phyloP scores from a whole-genome alignment of 2,888 invertebrate species.

The Noctua comes region DNA sequence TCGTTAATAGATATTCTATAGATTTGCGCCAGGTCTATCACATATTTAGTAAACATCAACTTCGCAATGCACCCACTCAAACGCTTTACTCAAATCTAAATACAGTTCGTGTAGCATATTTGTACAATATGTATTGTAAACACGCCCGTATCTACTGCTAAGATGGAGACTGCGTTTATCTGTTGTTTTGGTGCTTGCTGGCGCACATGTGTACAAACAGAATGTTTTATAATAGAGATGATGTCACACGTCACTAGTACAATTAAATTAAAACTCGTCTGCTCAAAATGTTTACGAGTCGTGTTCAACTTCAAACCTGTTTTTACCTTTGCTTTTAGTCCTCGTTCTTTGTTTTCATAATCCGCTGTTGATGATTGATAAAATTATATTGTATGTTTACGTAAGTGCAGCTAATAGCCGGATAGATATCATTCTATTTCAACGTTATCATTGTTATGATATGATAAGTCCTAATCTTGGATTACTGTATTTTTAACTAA shows the following conservation, averaged over 20 bases:
- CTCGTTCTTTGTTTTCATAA: conserved; percentile 65
- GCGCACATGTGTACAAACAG: conserved; percentile 58
- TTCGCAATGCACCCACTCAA: conserved; percentile 48
- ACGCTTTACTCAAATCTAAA: conserved; percentile 57
- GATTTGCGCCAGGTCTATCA: conserved; percentile 20
- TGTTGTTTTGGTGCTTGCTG: conserved; percentile 62
- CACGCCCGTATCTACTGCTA: conserved; percentile 68
- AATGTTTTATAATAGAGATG: conserved; percentile 71
- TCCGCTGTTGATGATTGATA: conserved; percentile 48
- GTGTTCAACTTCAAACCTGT: conserved; percentile 75
- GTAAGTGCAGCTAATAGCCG: conserved; percentile 55
- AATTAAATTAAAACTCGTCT: conserved; percentile 63
- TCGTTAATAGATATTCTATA: conserved; percentile 36
- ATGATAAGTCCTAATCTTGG: conserved; percentile 51
- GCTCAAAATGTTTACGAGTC: conserved; percentile 66
- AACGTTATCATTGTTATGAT: conserved; percentile 54
- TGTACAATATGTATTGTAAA: conserved; percentile 66
- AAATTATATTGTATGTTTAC: conserved; percentile 47
- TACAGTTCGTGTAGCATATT: conserved; percentile 56
- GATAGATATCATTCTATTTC: conserved; percentile 53
- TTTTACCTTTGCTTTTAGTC: conserved; percentile 69
- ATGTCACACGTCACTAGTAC: conserved; percentile 80
- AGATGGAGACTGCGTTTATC: conserved; percentile 54
- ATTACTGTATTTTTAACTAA: conserved; percentile 54
- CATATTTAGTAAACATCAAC: conserved; percentile 59